phyloP scores from a whole-genome alignment of 2,888 invertebrate species.

The Poecilobothrus nobilitatus region DNA sequence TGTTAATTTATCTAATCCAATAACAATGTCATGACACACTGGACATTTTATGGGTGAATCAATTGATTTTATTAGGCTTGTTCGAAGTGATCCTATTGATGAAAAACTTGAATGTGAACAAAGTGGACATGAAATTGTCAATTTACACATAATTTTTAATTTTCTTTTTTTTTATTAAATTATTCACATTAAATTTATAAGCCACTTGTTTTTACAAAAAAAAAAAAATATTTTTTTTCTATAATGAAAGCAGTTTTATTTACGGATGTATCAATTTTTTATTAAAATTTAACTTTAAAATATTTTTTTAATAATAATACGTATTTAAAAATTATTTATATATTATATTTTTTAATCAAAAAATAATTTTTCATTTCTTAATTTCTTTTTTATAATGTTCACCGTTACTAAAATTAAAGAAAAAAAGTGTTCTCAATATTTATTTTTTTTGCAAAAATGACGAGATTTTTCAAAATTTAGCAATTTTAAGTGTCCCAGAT shows the following conservation, averaged over 20 bases:
- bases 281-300: too few species aligned
- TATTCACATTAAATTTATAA: neutral
- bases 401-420: neutral
- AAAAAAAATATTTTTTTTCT: too few species aligned
- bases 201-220: neutral
- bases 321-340: neutral
- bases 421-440: neutral
- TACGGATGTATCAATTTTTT: too few species aligned
- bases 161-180: neutral
- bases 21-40: constrained; percentile 64
- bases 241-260: too few species aligned
- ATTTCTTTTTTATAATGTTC: too few species aligned
- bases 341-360: too few species aligned
- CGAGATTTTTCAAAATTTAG: neutral
- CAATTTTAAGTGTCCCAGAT: neutral
- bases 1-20: constrained; percentile 72
- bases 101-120: constrained; percentile 66
- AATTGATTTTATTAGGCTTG: constrained; percentile 64
- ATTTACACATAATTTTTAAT: constrained; percentile 43
- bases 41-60: constrained; percentile 68
- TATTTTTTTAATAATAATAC: too few species aligned
- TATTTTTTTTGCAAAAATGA: neutral
- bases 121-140: constrained; percentile 63
- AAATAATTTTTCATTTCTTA: too few species aligned
- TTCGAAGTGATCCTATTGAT: constrained; percentile 59